Base-by-base conservation (phyloP, 2,797 vertebrate genomes). In the Nyctibius grandis region DNA sequence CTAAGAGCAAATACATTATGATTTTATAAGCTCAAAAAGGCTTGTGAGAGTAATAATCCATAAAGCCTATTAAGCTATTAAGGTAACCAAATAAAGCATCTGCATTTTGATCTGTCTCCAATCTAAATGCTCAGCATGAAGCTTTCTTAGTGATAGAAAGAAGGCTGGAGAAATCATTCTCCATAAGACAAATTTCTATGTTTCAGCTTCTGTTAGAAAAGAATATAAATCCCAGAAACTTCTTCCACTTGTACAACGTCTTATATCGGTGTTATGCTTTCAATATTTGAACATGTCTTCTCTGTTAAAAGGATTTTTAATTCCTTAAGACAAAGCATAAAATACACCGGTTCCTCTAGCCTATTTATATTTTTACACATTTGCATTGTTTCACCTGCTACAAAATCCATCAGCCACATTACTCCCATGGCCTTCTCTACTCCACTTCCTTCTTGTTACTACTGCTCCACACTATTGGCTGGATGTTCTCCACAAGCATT, bases 51-150 rank as follows among this genome's bases (percentile, higher is more conserved):
- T 91, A 97, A 94, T 95, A 97, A 97, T 95, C 97, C 42, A 1
- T 88, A 97, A 98, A 96, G 81, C 94, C 79, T 95, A 95, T 92
- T 95, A 97, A 95, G 88, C 86, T 95, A 96, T 97, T 97, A 92
- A 93, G 91, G 95, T 84, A 96, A 95, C 95, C 68, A 96, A 96
- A 96, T 93, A 97, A 96, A 97, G 91, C 82, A 74, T 85, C 93
- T 95, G 64, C 74, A 92, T 97, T 97, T 96, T 93, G 93, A 89
- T 97, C 89, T 93, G 83, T 75, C 80, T 96, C 68, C 93, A 69
- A 60, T 78, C 84, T 89, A 95, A 79, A 69, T 74, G 40, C 84
- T 86, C 84, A 67, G 77, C 67, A 76, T 40, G 65, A 89, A 34
- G 42, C n/a, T 88, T 94, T 81, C 85, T 84, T 75, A 70, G 33